phyloP scores from a whole-genome alignment of 1,140 invertebrate species.

The Nasonia vitripennis region DNA sequence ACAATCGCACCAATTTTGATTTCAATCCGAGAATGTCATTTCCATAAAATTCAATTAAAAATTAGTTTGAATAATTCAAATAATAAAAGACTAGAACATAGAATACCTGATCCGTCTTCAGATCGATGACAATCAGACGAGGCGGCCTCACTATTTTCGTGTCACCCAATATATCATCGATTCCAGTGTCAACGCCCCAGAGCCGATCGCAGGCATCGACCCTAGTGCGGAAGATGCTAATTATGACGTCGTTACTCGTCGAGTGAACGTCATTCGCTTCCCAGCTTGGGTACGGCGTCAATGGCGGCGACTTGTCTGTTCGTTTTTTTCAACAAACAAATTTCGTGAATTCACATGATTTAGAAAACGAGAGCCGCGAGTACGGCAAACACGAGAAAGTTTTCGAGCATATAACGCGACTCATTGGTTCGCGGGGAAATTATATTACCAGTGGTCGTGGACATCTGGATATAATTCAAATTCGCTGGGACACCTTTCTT shows the following conservation, averaged over 20 bases:
- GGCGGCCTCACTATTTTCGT: constrained; percentile 78
- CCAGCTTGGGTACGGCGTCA: constrained; percentile 83
- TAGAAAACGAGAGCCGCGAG: not conserved
- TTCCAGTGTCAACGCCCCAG: constrained; percentile 86
- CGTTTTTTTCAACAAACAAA: not conserved
- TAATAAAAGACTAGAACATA: not conserved
- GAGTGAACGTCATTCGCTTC: constrained; percentile 76
- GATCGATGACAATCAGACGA: constrained; percentile 81
- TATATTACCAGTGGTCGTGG: constrained; percentile 60
- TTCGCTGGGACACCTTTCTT: constrained; percentile 83
- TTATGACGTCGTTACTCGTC: constrained; percentile 75
- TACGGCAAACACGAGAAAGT: not conserved
- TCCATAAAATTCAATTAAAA: too few relatives aligned
- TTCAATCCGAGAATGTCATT: too few relatives aligned
- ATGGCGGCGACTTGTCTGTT: constrained; percentile 76
- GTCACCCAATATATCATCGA: constrained; percentile 82
- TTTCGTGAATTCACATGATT: constrained; percentile 13
- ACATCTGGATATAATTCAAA: constrained; percentile 80
- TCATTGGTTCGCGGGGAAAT: constrained; percentile 20
- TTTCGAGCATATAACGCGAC: constrained; percentile 15
- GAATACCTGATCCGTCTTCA: constrained; percentile 80
- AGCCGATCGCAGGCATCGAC: constrained; percentile 83
- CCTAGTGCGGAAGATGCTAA: constrained; percentile 81
- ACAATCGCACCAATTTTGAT: too few relatives aligned
- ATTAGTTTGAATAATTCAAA: not conserved